Base-by-base conservation (phyloP, 1,140 invertebrate genomes). In the Drosophila yakuba region DNA sequence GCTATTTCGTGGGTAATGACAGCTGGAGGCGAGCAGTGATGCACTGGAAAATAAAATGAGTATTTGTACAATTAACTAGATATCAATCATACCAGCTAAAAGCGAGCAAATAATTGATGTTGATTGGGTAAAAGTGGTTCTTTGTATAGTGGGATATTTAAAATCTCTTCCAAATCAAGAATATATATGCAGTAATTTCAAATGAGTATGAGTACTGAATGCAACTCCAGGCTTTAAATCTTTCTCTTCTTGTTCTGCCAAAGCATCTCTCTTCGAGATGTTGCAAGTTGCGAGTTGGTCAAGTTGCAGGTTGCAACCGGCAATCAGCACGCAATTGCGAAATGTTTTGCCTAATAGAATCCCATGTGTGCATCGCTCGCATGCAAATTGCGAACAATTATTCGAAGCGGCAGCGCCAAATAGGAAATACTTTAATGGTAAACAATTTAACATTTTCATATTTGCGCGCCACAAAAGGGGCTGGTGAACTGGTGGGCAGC, bases 261-360 rank as follows among this genome's bases (percentile, higher is more conserved):
- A 14, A 38, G 36, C 17, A 12, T 20, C 23, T 56, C 35, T 43
- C 4, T 5, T 12, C 4, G 28, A 54, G 23, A 60, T 52, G 20
- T 32, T 36, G 60, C 41, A 23, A 14, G 14, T 15, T 61, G 17
- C 56, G 7, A 32, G 15, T 17, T 51, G 32, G 39, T 32, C 66
- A 12, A n/a, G 32, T 43, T 44, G 60, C 60, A 63, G 35, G 36
- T 56, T 41, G 54, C 45, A 74, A 80, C 76, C 78, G 59, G 80
- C 83, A 86, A 86, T 86, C 82, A 88, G 78, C 83, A 86, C 83
- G 82, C 83, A 86, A 86, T 86, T 86, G 83, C 83, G 83, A 85
- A 82, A 86, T 86, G 83, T 88, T 88, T 62, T 78, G 73, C 83
- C 83, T 82, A 86, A 86, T 86, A 86, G 82, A 86, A 86, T 86